Base-by-base conservation (phyloP, 1,140 invertebrate genomes). In the Heliconius congener region DNA sequence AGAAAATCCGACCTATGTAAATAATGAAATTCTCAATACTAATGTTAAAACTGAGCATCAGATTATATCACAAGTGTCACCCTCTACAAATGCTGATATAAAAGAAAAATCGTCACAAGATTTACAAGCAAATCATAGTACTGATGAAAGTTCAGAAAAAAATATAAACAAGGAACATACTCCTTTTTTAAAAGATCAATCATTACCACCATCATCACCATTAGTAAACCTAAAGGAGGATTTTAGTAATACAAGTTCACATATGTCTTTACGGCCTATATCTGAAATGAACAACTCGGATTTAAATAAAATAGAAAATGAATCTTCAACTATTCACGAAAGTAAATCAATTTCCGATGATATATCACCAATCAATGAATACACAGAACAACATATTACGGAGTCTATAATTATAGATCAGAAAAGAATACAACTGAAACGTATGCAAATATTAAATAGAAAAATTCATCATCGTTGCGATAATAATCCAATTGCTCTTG, bases 381-480 rank as follows among this genome's bases (percentile, higher is more conserved):
- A 57, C 55, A 57, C 19, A 57, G 55, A 66, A 27, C 60, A 66
- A 66, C 11, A n/a, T 66, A 27, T 13, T 66, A 66, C 9, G 23
- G 60, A 66, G 23, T 27, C 9, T 66, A 66, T 27, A 74, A 78
- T 42, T 27, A 84, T 70, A 27, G 82, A 88, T 60, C 30, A 82
- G 71, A 84, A 90, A 77, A 85, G 87, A 80, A 66, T 92, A 70
- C 80, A 82, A 71, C 81, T 80, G 18, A 92, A 92, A 85, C 87
- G 91, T 5, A 81, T 87, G 70, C 82, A 83, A 37, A 82, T 93
- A 80, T 46, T 92, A 30, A 90, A 90, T 84, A 88, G 89, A 78
- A 82, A 88, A 81, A 77, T 87, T 55, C 74, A 76, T 34, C 83
- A 88, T 79, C 46, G 74, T 42, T 83, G 52, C 73, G 66, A 76